Evolutionary conservation across 2,113 vertebrate genomes (phyloP), one percentile per base, ranked within the genome.

Genomic region (Anthoscopus minutus): DNA sequence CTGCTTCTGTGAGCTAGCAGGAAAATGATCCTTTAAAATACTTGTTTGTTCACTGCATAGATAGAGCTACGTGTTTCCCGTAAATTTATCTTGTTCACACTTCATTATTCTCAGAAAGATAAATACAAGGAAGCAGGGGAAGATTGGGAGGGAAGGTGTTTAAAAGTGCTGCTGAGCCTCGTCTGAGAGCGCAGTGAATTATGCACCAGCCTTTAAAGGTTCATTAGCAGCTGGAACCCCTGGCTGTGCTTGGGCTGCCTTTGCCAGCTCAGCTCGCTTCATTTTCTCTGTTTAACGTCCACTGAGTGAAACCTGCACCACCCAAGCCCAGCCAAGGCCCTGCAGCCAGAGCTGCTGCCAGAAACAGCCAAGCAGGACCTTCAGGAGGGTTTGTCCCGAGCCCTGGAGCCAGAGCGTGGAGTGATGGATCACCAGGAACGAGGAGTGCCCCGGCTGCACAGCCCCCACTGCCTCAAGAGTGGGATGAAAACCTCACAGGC

Each of bases 381-480:
- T 6, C 42, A 15, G 42, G 42, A 42, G 42, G 42, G 42, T 42
- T 42, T 15, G 15, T 42, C 40, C 40, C 40, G 13, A 42, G 13
- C 9, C 40, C 42, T 42, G 42, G 42, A 15, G 14, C 7, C 42
- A 42, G 42, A 15, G 42, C 42, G 42, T 15, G 16, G 10, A 42
- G 15, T 15, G 2, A 16, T 1, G 1, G n/a, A 0, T 2, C 35
- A 21, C 53, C 53, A 13, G 31, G 31, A 20, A 54, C 11, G n/a
- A n/a, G n/a, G n/a, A n/a, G n/a, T n/a, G n/a, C n/a, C n/a, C n/a
- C n/a, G n/a, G n/a, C 62, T 14, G 27, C 28, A 7, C 7, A 18
- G 12, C 16, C 6, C 1, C 1, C 16, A 7, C 19, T 13, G 0
- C 10, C 11, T 2, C 18, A 4, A 6, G 11, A 3, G 9, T 13